Evolutionary conservation across 92 coral and sea anemone genomes (phyloP), one percentile per base, ranked within the genome.

Genomic region (Porites evermanni): DNA sequence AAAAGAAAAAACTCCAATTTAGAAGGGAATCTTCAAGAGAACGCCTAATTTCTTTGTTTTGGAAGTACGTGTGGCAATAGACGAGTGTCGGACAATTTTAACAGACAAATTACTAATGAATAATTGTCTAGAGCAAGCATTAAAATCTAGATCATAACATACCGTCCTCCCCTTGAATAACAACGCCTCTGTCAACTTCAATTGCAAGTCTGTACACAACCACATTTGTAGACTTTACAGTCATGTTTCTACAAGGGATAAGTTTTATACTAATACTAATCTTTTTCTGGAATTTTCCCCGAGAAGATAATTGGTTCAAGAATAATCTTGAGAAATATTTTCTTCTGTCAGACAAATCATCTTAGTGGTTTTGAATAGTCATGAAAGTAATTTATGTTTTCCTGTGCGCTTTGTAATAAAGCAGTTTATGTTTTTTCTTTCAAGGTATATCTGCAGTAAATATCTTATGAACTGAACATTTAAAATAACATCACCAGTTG

Each of bases 281-380:
- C 61, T 56, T 56, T 56, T 56, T 56, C 61, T 56, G 61, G 61
- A 56, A 8, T 11, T 56, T 56, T 56, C 61, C 16, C 61, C 61
- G 16, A 11, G 61, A 56, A 56, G 24, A 76, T 76, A 12, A 79
- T 21, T 23, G 84, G 66, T 60, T 54, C 20, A 70, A 70, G 56
- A 17, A 60, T 81, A 12, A 81, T 81, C 78, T 59, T 14, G 44
- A 70, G 70, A 81, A 81, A 81, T 70, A 70, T 56, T 70, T 38
- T 52, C 17, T 70, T 68, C 53, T 18, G 86, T 47, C 78, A 70
- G 78, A 81, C 86, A 81, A 81, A 70, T 54, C 60, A 20, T 44
- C 38, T 66, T 21, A 5, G 11, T 14, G 3, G 14, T 20, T 70
- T 32, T n/a, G 14, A 12, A 14, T 13, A 56, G 32, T 77, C 32